Evolutionary conservation across 2,888 invertebrate genomes (phyloP).

Genomic region (Drosophila macrospina): DNA sequence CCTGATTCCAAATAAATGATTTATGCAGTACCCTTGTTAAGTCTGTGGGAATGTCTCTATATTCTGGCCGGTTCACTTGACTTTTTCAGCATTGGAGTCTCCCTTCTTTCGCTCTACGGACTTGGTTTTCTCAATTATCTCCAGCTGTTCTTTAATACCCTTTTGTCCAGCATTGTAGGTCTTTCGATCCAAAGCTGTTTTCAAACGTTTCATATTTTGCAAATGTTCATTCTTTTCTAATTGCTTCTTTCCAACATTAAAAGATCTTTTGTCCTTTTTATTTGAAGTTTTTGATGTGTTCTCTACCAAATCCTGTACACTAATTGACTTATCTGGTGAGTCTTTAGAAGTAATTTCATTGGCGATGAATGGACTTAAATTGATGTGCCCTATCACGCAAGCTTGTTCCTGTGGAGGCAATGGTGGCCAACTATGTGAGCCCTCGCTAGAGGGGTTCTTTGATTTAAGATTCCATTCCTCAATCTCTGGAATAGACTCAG

Average conservation of each 20-base stretch:
- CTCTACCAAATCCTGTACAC: not conserved
- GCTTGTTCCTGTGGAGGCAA: conserved; percentile 5
- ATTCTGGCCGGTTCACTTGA: not conserved
- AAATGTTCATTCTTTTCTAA: not conserved
- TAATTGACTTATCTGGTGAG: not conserved
- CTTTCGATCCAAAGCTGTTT: not conserved
- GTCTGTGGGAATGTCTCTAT: not conserved
- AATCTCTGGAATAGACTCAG: not conserved
- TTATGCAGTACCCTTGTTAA: not conserved
- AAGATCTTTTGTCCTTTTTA: not conserved
- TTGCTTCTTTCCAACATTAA: not conserved
- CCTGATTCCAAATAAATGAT: not conserved
- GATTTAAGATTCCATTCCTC: not conserved
- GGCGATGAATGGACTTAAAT: conserved; percentile 2
- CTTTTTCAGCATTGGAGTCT: not conserved
- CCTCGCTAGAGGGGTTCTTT: not conserved
- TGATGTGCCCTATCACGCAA: conserved; percentile 33
- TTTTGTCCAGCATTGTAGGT: not conserved
- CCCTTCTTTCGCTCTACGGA: not conserved
- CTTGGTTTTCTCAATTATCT: not conserved
- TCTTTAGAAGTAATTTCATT: not conserved
- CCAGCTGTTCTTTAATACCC: not conserved
- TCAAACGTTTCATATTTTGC: not conserved
- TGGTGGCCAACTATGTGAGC: not conserved
- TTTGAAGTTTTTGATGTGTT: not conserved